A percentile compares a stretch with the other conserved stretches of the same genome.
These are phyloP conservation scores for Parauchenoglanis ngamensis DNA, from an alignment of 2,797 vertebrate genomes.

Conservation along the genomic window DNA sequence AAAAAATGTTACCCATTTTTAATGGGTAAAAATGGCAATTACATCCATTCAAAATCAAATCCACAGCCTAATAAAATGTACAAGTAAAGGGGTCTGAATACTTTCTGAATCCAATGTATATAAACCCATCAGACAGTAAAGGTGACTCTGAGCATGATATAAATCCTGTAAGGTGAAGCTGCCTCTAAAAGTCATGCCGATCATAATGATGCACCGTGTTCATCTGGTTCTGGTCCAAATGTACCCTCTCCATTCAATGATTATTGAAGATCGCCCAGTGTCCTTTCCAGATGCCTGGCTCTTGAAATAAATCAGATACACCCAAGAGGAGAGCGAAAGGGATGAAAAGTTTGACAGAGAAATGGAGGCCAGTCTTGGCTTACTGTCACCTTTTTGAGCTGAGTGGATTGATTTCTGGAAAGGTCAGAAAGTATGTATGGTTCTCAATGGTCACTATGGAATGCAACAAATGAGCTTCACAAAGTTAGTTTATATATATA, in stretches of 20 bases:
- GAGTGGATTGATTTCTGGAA: slow-evolving; percentile 35
- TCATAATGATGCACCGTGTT: slow-evolving; percentile 56
- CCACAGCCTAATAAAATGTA: too few relatives aligned
- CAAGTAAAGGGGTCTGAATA: background rate
- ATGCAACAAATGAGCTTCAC: slow-evolving; percentile 5
- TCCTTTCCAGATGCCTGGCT: slow-evolving; percentile 46
- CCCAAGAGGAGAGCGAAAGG: slow-evolving; percentile 35
- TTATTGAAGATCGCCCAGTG: slow-evolving; percentile 54
- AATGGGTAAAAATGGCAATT: too few relatives aligned
- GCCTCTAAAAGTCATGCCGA: slow-evolving; percentile 70
- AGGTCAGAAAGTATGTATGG: slow-evolving; percentile 14
- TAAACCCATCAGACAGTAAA: slow-evolving; percentile 53
- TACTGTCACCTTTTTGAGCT: slow-evolving; percentile 25
- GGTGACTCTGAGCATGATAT: slow-evolving; percentile 48
- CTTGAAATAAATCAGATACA: slow-evolving; percentile 55
- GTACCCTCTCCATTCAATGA: slow-evolving; percentile 56
- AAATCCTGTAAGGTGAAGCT: slow-evolving; percentile 43
- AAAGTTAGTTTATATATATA: background rate
- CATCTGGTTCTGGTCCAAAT: slow-evolving; percentile 57
- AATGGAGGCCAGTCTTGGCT: slow-evolving; percentile 21
- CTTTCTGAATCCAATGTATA: slow-evolving; percentile 2
- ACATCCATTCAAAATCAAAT: too few relatives aligned
- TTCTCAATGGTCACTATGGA: background rate
- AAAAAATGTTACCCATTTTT: too few relatives aligned
- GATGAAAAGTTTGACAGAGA: slow-evolving; percentile 28